Conservation (phyloP, 2,888 invertebrate species). For the Operophtera brumata region DNA sequence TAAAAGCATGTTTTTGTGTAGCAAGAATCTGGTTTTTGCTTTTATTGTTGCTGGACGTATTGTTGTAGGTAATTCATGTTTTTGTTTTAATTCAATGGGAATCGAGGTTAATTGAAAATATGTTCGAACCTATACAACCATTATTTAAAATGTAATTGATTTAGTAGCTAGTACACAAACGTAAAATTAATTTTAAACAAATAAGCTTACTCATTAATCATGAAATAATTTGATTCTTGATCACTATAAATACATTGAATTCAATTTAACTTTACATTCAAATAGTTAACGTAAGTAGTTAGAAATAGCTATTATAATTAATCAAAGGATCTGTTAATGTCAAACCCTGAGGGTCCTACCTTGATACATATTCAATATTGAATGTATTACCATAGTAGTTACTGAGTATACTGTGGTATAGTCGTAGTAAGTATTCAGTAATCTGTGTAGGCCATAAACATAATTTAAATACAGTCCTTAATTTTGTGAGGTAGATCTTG, state of each 20-base stretch:
- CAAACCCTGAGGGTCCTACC: constrained; percentile 11
- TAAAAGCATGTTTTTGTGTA: constrained; percentile 9
- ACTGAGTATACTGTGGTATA: neutral
- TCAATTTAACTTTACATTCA: constrained; percentile 19
- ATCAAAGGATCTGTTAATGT: constrained; percentile 30
- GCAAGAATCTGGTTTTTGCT: neutral
- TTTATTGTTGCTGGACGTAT: constrained; percentile 9
- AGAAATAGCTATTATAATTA: constrained; percentile 26
- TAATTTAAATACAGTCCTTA: constrained; percentile 28
- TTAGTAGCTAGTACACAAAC: constrained; percentile 1
- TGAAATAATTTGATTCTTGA: constrained; percentile 11
- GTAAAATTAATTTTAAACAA: constrained; percentile 14
- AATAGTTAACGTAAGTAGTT: constrained; percentile 19
- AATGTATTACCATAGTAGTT: constrained; percentile 1
- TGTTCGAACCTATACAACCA: constrained; percentile 5
- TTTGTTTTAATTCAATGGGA: neutral
- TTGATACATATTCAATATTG: constrained; percentile 3
- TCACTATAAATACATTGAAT: constrained; percentile 13
- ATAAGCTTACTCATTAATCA: constrained; percentile 18
- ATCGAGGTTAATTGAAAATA: constrained; percentile 14
- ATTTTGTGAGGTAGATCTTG: constrained; percentile 37
- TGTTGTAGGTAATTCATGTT: neutral
- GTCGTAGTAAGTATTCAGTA: constrained; percentile 9
- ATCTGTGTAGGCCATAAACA: constrained; percentile 22
- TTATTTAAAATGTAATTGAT: constrained; percentile 16